These are phyloP conservation scores for Diplazon laetatorius DNA, from an alignment of 2,888 invertebrate genomes.

Conservation along the genomic window DNA sequence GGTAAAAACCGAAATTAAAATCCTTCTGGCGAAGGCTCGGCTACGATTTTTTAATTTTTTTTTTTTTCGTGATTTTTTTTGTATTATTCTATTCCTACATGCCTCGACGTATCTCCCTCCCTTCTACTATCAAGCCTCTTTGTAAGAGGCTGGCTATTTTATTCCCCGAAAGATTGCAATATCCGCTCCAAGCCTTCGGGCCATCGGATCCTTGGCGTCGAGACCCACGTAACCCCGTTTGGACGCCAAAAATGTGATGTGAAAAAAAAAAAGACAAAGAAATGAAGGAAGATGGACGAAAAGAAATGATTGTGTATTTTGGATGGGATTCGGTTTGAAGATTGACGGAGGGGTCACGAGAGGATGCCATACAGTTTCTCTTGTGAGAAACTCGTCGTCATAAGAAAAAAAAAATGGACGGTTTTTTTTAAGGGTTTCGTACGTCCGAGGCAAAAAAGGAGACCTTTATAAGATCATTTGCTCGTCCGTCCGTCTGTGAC, in stretches of 20 bases:
- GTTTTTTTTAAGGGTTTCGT: no score
- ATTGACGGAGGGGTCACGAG: background rate
- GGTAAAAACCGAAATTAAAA: conserved; percentile 53
- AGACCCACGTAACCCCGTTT: background rate
- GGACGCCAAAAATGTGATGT: no score
- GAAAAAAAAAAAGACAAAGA: background rate
- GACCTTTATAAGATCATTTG: no score
- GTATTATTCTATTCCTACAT: conserved; percentile 19
- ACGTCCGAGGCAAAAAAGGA: no score
- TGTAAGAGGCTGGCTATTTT: conserved; percentile 23
- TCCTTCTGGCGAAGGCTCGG: conserved; percentile 51
- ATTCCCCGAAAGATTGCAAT: conserved; percentile 30
- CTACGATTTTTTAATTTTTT: no score
- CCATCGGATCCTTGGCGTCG: conserved; percentile 6
- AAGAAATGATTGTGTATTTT: background rate
- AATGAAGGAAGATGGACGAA: background rate
- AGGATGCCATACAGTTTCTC: no score
- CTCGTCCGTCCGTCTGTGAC: no score
- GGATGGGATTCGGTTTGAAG: conserved; percentile 2
- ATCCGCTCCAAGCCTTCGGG: conserved; percentile 19
- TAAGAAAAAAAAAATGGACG: no score
- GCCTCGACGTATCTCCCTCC: no score
- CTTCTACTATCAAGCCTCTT: no score
- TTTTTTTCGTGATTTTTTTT: conserved; percentile 16
- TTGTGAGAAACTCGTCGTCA: no score